Evolutionary conservation across 2,113 vertebrate genomes (phyloP).

Genomic region (Cyanoramphus novaezelandiae): DNA sequence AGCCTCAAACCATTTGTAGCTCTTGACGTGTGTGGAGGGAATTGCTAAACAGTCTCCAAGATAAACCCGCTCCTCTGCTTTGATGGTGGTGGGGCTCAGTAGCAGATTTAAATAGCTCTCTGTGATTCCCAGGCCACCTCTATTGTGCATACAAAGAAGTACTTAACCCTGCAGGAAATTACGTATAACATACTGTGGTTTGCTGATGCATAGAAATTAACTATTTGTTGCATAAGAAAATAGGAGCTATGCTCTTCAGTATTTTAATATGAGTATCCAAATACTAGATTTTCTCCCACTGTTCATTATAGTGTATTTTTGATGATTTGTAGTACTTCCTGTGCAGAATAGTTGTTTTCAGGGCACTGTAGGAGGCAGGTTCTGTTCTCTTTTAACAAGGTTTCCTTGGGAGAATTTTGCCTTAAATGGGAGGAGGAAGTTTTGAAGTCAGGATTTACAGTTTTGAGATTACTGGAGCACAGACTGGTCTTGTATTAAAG

Average conservation of each 20-base stretch:
- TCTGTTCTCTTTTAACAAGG: neutral
- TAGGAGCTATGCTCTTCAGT: neutral
- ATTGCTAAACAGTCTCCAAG: neutral
- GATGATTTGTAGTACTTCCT: neutral
- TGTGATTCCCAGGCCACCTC: neutral
- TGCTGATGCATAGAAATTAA: neutral
- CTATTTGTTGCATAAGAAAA: neutral
- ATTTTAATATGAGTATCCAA: neutral
- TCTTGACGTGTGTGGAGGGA: neutral
- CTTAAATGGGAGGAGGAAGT: neutral
- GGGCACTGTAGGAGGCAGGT: neutral
- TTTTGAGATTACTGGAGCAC: neutral
- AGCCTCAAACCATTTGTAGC: neutral
- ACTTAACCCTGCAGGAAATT: neutral
- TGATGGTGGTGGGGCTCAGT: neutral
- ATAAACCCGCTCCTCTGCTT: neutral
- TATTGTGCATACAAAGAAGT: neutral
- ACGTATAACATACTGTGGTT: neutral
- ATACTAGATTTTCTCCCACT: neutral
- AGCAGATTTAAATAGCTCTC: neutral
- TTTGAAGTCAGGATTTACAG: neutral
- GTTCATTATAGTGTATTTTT: neutral
- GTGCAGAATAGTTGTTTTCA: neutral
- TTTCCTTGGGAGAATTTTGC: neutral
- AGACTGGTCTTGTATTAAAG: rapidly evolving